These are phyloP conservation scores for Monodelphis domestica DNA, from an alignment of 2,797 vertebrate species.

Conservation along the genomic window DNA sequence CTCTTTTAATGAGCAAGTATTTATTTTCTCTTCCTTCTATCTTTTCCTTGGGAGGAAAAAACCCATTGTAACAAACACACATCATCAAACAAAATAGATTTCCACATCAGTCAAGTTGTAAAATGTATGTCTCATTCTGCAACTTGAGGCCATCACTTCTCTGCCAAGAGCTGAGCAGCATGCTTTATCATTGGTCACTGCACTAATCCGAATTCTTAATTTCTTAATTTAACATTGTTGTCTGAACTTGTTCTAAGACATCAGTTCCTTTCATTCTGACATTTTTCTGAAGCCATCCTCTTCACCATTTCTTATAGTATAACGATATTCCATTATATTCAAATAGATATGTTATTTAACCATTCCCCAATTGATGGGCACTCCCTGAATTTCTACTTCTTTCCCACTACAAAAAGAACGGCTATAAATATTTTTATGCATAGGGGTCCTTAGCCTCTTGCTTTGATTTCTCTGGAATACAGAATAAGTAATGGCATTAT, in stretches of 20 bases:
- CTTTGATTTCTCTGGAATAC: neutral
- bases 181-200: neutral
- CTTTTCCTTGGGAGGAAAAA: neutral
- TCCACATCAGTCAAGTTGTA: neutral
- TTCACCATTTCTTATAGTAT: neutral
- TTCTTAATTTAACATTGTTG: neutral
- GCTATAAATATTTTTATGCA: neutral
- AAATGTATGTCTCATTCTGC: neutral
- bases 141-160: neutral
- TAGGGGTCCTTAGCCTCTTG: neutral
- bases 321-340: neutral
- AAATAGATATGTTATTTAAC: neutral
- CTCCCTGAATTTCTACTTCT: neutral
- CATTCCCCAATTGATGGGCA: neutral
- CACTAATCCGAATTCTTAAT: neutral
- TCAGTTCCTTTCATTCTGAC: neutral
- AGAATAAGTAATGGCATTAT: neutral
- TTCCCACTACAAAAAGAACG: neutral
- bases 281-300: neutral
- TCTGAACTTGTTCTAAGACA: neutral
- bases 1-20: neutral
- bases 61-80: neutral
- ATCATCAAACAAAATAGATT: neutral
- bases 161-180: neutral
- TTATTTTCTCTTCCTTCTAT: neutral